Conservation (phyloP, 2,888 invertebrate genomes). For the Phaonia tiefii region DNA sequence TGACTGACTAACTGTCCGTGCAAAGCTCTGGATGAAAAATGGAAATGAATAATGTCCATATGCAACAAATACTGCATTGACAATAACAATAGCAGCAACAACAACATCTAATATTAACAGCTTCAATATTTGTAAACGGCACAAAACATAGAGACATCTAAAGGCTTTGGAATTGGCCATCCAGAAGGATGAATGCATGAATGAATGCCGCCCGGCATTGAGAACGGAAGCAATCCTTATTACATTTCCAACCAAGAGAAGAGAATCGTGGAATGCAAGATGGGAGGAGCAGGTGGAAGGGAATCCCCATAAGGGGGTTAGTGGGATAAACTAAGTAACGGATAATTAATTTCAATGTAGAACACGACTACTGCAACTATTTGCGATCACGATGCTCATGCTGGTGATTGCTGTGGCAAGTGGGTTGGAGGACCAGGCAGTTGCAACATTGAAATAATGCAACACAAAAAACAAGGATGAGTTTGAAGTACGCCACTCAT, state of each 20-base stretch:
- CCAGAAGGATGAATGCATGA: conserved; percentile 7
- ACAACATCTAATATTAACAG: conserved; percentile 38
- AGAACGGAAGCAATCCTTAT: conserved; percentile 28
- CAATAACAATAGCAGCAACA: conserved; percentile 54
- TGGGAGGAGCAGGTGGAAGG: not conserved
- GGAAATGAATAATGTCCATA: conserved; percentile 74
- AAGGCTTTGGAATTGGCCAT: not conserved
- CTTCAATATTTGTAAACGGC: conserved; percentile 51
- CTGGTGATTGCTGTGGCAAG: conserved; percentile 11
- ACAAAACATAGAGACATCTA: conserved; percentile 19
- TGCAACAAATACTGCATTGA: conserved; percentile 67
- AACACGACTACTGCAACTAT: conserved; percentile 35
- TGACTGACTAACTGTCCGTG: not conserved
- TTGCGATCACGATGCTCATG: not conserved
- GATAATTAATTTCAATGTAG: conserved; percentile 63
- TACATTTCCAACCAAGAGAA: not conserved
- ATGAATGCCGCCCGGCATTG: not conserved
- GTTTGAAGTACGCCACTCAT: conserved; percentile 30
- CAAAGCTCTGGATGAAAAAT: conserved; percentile 48
- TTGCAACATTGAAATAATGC: conserved; percentile 1
- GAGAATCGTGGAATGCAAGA: not conserved
- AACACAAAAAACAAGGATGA: conserved; percentile 11
- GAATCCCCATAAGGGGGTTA: not conserved
- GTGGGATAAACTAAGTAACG: conserved; percentile 51
- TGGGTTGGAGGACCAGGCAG: conserved; percentile 3